Percentiles rank a stretch among this genome's conserved stretches.
phyloP scores from a whole-genome alignment of 1,140 invertebrate genomes.

The Ceratosolen solmsi region DNA sequence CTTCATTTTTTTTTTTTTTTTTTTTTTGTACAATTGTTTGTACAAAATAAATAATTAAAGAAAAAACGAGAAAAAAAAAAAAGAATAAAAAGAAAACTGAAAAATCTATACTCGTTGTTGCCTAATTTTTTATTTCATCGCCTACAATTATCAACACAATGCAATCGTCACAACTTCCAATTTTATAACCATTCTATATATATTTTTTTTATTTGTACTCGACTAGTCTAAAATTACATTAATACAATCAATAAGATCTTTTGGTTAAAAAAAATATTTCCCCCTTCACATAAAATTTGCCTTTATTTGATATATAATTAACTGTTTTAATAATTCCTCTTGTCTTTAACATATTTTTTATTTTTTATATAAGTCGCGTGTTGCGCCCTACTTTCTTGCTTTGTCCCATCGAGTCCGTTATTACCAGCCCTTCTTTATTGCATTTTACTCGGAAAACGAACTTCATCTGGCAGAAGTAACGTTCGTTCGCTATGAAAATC shows the following conservation, averaged over 20 bases:
- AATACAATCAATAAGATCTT: constrained; percentile 29
- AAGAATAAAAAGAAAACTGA: constrained; percentile 55
- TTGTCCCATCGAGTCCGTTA: neutral
- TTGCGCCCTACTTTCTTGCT: too few relatives aligned
- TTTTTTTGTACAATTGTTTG: constrained; percentile 68
- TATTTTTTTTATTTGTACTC: constrained; percentile 28
- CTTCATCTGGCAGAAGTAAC: neutral
- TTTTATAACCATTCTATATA: constrained; percentile 17
- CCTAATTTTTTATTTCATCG: constrained; percentile 20
- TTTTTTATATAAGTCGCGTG: too few relatives aligned
- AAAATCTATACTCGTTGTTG: constrained; percentile 37
- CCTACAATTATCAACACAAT: constrained; percentile 20
- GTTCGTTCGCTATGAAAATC: too few relatives aligned
- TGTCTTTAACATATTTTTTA: too few relatives aligned
- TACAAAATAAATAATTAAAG: too few relatives aligned
- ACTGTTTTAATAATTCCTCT: constrained; percentile 11
- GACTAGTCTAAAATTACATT: constrained; percentile 36
- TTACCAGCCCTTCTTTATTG: neutral
- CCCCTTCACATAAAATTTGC: constrained; percentile 13
- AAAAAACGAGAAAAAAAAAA: too few relatives aligned
- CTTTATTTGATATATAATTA: constrained; percentile 16
- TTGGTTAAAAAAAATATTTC: constrained; percentile 39
- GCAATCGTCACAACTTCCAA: constrained; percentile 8
- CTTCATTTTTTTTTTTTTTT: constrained; percentile 59
- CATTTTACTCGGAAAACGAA: neutral